Conservation (phyloP, 2,888 invertebrate species). For the Scelioninae gen. 1 region DNA sequence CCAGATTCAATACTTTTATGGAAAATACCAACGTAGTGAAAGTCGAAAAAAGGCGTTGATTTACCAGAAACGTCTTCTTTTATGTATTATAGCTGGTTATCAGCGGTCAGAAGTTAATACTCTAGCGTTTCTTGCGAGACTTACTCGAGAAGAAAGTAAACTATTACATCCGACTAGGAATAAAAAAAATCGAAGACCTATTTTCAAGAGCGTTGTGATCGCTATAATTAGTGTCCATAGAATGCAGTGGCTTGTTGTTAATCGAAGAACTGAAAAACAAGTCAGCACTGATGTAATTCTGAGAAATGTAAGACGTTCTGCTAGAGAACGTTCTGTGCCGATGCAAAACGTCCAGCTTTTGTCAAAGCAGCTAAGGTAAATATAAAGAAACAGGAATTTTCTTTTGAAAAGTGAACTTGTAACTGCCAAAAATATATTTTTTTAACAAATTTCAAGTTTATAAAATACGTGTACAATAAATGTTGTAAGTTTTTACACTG, state of each 20-base stretch:
- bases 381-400: too few species aligned
- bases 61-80: constrained; percentile 95
- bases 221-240: constrained; percentile 87
- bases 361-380: too few species aligned
- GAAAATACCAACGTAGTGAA: constrained; percentile 91
- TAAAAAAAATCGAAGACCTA: constrained; percentile 73
- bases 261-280: constrained; percentile 87
- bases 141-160: constrained; percentile 82
- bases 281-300: constrained; percentile 85
- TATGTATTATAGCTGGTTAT: constrained; percentile 88
- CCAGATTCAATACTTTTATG: constrained; percentile 87
- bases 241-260: constrained; percentile 88
- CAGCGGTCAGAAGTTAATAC: constrained; percentile 85
- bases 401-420: too few species aligned
- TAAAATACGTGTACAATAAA: constrained; percentile 66
- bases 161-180: constrained; percentile 72
- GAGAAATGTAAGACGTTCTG: constrained; percentile 70
- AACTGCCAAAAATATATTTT: too few species aligned
- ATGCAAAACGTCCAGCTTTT: constrained; percentile 68
- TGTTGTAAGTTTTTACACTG: background rate
- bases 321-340: constrained; percentile 77
- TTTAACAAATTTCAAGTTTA: too few species aligned
- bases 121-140: constrained; percentile 82
- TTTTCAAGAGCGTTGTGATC: constrained; percentile 86
- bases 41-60: constrained; percentile 94